Evolutionary conservation across 2,797 vertebrate species (phyloP), one percentile per base, ranked within the genome.

Genomic region (Ctenopoma multispine): DNA sequence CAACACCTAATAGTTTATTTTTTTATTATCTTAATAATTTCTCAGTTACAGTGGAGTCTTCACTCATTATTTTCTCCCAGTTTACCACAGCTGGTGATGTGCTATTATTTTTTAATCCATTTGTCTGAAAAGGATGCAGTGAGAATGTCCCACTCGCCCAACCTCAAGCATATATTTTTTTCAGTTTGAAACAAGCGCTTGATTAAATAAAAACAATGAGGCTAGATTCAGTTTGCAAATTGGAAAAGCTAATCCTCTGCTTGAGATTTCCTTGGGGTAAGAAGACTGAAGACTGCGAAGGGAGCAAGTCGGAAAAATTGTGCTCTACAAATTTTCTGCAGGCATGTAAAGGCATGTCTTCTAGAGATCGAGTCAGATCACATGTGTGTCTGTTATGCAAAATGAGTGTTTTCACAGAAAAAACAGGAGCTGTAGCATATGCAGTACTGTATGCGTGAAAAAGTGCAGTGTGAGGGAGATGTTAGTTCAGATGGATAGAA

Each of bases 1-100:
- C 40, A 40, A 40, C 12, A 17, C 13, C 40, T 41, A 41, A 41
- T 17, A 41, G 40, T 41, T 41, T 17, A 41, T 41, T 15, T 69
- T 70, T 41, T 41, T 17, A 41, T 41, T 15, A 67, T 70, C 31
- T 60, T 73, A 65, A 80, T 85, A 75, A 80, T 78, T 67, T 69
- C 23, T 51, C 62, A 72, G 57, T 81, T 87, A 58, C 79, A 17
- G 13, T 17, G 5, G 51, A 34, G 43, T 73, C 54, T 63, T 74
- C 38, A n/a, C 29, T 64, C 68, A 48, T 69, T 80, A 60, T 77
- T 31, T 61, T 70, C 59, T 72, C 48, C 14, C 17, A 82, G 76
- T 90, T 87, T 41, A 41, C 40, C 2, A 6, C 40, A 41, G 13
- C 40, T 41, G 40, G 13, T 17, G 40, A 17, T 15, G 12, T 41